Base-by-base conservation (phyloP, 2,888 invertebrate species). In the Siphonodentalium dalli region DNA sequence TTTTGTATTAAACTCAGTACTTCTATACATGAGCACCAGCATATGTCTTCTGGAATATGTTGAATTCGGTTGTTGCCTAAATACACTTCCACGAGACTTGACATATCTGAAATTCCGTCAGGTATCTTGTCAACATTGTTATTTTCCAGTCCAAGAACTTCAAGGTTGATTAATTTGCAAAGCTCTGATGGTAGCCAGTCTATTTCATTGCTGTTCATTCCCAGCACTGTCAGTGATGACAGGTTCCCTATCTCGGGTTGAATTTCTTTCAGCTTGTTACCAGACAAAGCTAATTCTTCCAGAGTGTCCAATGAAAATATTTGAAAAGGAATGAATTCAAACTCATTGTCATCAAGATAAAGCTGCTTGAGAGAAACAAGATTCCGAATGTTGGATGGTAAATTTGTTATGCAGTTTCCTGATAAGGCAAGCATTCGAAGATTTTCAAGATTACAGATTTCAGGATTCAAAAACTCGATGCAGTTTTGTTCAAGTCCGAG, bases 311-410 rank as follows among this genome's bases (percentile, higher is more conserved):
- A 52, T 68, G 70, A 69, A 56, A 69, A 75, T 4, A 77, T 58
- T 60, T 79, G 76, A 20, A 76, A 65, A 13, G 79, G 78, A 18
- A 79, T 68, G 31, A 75, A 75, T 38, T 75, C 74, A 54, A 78
- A 76, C 43, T 74, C 71, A 47, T 78, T 78, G 53, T 78, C 74
- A 44, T 74, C 75, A 20, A 77, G 51, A 7, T 70, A 51, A 6
- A 79, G 65, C 29, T 77, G 69, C 35, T 72, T 65, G 7, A 79
- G 56, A 20, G 56, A 63, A 1, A 63, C 47, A 34, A 78, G 56
- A 49, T 76, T 72, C 47, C 76, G 74, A 6, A 77, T 61, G 33
- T 74, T 72, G 13, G 71, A 60, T 15, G 79, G 78, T 35, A 79
- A 57, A 52, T 72, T 75, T 34, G 71, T 71, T 33, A 79, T 68